phyloP scores from a whole-genome alignment of 2,113 vertebrate genomes.

The western clawed frog (Xenopus tropicalis) region UCB_Xtro_10.0 CM004445.2:81090501-81091000 shows the following conservation, averaged over 20 bases:
- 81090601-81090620: conserved; percentile 83
- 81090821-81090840: too few species aligned
- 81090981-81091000: too few species aligned
- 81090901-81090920: too few species aligned
- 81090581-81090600: conserved; percentile 82
- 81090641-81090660: conserved; percentile 68
- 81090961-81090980: too few species aligned
- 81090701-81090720: conserved; percentile 21
- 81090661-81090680: conserved; percentile 51
- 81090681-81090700: conserved; percentile 37
- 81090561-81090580: conserved; percentile 89
- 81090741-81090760: conserved; percentile 28
- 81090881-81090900: too few species aligned
- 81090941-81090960: too few species aligned
- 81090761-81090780: background rate
- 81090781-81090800: background rate
- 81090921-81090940: too few species aligned
- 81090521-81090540: conserved; percentile 79
- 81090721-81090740: background rate
- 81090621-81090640: conserved; percentile 86
- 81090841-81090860: too few species aligned
- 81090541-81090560: conserved; percentile 90
- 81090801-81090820: background rate
- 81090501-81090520: conserved; percentile 75
- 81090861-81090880: too few species aligned